A percentile compares a stretch with the other conserved stretches of the same genome.
Evolutionary conservation across 1,140 invertebrate species (phyloP).

Genomic region (Magallana angulata): DNA sequence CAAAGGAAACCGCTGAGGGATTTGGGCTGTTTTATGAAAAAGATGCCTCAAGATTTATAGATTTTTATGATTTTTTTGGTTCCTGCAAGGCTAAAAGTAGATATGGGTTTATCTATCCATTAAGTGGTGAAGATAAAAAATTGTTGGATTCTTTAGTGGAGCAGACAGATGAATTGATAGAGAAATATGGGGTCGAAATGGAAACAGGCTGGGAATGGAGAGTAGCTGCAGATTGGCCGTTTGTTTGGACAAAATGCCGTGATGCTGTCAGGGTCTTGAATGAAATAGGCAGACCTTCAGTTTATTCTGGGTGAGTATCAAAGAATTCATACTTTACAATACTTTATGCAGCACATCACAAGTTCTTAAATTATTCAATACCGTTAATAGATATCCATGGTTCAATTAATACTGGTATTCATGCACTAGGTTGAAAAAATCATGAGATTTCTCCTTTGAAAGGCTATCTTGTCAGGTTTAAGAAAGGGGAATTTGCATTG

Average conservation of each 20-base stretch:
- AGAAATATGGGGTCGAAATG: not conserved
- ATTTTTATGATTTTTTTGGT: not conserved
- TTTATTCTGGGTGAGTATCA: not conserved
- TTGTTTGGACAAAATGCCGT: not conserved
- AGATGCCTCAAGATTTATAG: not conserved
- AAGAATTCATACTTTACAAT: too few species aligned
- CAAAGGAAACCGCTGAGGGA: not conserved
- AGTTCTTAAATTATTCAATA: too few species aligned
- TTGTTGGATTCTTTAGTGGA: not conserved
- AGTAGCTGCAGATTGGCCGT: not conserved
- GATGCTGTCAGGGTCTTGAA: not conserved
- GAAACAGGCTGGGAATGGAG: not conserved
- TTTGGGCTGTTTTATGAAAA: not conserved
- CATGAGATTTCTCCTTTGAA: too few species aligned
- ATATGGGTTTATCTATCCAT: conserved; percentile 3
- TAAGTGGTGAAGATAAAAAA: not conserved
- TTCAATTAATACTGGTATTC: too few species aligned
- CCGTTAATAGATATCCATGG: too few species aligned
- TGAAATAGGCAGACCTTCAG: not conserved
- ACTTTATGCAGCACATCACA: too few species aligned
- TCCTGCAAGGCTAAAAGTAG: not conserved
- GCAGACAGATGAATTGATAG: not conserved
- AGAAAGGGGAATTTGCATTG: too few species aligned
- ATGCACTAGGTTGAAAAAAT: too few species aligned
- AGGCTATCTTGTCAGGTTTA: too few species aligned